phyloP scores from a whole-genome alignment of 1,140 invertebrate species.

The Aporrectodea caliginosa region DNA sequence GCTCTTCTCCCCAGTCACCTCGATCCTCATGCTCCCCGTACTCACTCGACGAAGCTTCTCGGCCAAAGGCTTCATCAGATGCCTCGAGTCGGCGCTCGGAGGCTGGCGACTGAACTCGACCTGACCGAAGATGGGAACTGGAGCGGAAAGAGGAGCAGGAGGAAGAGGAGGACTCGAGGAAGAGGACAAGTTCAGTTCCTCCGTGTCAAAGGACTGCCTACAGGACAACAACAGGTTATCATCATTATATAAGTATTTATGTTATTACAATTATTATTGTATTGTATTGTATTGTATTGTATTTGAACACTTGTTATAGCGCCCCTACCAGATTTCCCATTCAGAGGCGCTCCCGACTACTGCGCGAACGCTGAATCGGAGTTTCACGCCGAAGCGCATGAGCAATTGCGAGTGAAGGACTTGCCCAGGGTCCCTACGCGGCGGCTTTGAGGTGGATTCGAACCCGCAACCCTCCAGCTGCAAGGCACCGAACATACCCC shows the following conservation, averaged over 20 bases:
- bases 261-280: no score
- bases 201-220: constrained; percentile 31
- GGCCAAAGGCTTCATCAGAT: constrained; percentile 48
- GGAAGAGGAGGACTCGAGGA: constrained; percentile 28
- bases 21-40: constrained; percentile 53
- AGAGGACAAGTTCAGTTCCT: constrained; percentile 5
- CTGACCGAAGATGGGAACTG: constrained; percentile 30
- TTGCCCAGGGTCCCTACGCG: no score
- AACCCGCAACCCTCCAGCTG: no score
- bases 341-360: no score
- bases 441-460: no score
- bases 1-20: constrained; percentile 39
- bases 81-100: constrained; percentile 39
- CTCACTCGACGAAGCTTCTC: constrained; percentile 54
- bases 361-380: no score
- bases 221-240: background rate
- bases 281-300: no score
- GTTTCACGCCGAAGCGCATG: no score
- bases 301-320: no score
- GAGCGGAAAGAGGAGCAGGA: constrained; percentile 20
- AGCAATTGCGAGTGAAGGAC: no score
- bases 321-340: no score
- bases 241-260: background rate
- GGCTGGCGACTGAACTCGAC: constrained; percentile 47
- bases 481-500: no score